A percentile compares a stretch with the other conserved stretches of the same genome.
Evolutionary conservation across 2,113 vertebrate genomes (phyloP).

Genomic region (Sprattus sprattus): DNA sequence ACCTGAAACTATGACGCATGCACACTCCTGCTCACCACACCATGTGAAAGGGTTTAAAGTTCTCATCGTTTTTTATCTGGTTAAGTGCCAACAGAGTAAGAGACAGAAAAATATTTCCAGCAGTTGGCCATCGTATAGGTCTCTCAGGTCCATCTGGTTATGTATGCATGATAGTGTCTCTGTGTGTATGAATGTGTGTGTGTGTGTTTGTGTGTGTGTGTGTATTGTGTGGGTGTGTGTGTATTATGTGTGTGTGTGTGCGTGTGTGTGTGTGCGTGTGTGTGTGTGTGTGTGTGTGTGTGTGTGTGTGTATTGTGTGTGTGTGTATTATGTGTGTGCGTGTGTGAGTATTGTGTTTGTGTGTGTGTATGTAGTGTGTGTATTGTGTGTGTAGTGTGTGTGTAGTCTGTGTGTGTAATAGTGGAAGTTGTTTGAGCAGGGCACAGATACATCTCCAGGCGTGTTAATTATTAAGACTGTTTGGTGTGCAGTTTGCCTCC

Average conservation of each 20-base stretch:
- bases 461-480: conserved; percentile 17
- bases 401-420: neutral
- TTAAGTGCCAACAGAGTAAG: neutral
- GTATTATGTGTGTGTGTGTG: neutral
- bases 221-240: neutral
- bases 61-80: neutral
- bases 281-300: neutral
- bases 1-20: neutral
- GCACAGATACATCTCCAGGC: neutral
- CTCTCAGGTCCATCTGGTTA: neutral
- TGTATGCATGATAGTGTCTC: neutral
- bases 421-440: neutral
- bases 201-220: neutral
- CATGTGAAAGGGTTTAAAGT: neutral
- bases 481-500: neutral
- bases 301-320: neutral
- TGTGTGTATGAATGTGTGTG: neutral
- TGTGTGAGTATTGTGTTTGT: neutral
- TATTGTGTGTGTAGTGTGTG: neutral
- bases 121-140: neutral
- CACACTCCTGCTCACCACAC: neutral
- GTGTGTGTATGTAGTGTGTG: neutral
- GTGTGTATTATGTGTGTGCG: neutral
- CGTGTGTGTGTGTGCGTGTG: neutral
- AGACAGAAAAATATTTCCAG: neutral